These are phyloP conservation scores for Luperina nickerlii DNA, from an alignment of 2,888 invertebrate species.

Conservation along the genomic window DNA sequence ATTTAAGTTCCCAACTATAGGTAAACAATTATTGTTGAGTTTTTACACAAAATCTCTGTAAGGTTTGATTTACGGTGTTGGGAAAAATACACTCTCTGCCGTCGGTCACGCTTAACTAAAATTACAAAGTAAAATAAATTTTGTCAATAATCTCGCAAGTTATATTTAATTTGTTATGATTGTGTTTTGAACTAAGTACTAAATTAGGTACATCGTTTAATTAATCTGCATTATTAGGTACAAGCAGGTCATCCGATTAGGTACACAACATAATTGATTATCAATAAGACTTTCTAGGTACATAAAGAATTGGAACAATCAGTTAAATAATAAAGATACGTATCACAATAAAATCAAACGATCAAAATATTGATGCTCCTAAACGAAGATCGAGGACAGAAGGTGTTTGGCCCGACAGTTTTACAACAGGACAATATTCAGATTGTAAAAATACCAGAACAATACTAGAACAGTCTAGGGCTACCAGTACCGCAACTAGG, in stretches of 20 bases:
- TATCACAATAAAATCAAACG: slow-evolving; percentile 4
- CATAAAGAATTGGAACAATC: background rate
- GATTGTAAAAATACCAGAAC: slow-evolving; percentile 17
- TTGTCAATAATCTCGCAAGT: background rate
- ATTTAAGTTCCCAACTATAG: background rate
- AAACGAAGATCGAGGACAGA: slow-evolving; percentile 31
- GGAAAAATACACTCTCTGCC: background rate
- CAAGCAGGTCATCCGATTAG: slow-evolving; percentile 19
- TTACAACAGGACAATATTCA: slow-evolving; percentile 27
- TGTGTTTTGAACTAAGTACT: slow-evolving; percentile 9
- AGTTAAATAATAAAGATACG: slow-evolving; percentile 15
- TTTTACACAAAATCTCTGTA: background rate
- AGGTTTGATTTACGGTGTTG: background rate
- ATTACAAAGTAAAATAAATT: background rate
- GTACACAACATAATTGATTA: slow-evolving; percentile 5
- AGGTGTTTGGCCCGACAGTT: slow-evolving; percentile 17
- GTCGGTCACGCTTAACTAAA: background rate
- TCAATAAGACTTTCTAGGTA: slow-evolving; percentile 1
- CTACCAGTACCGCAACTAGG: background rate
- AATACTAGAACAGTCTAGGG: background rate
- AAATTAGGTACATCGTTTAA: background rate
- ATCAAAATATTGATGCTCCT: slow-evolving; percentile 20
- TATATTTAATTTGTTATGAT: background rate
- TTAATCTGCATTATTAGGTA: background rate
- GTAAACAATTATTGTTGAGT: background rate